Evolutionary conservation across 2,888 invertebrate species (phyloP), one percentile per base, ranked within the genome.

Genomic region (Stramonita haemastoma): DNA sequence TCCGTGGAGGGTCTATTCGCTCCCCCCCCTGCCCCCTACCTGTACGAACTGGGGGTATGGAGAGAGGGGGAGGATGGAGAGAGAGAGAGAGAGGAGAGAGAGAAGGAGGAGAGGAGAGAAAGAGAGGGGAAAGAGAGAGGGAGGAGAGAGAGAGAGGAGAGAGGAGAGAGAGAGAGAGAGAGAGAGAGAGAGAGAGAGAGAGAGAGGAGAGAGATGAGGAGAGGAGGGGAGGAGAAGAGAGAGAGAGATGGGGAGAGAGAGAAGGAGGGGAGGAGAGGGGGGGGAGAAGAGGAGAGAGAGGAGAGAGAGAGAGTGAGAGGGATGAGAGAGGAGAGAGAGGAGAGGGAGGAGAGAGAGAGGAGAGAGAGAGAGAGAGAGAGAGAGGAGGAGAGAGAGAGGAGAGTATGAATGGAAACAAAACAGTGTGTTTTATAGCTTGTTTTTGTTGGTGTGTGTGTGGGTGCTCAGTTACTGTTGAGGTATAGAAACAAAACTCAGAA

Each of bases 41-140:
- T n/a, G n/a, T n/a, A n/a, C n/a, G n/a, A n/a, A n/a, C n/a, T n/a
- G n/a, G n/a, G n/a, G n/a, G n/a, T n/a, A n/a, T 56, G 56, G 83
- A 15, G 83, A 70, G 77, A 77, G 84, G n/a, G n/a, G 46, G 22
- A 29, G n/a, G 81, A 88, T 70, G 84, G 90, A 85, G 90, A 86
- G 90, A 79, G 87, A 66, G 73, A 32, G 57, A 34, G 87, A 46
- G 87, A 5, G 79, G n/a, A n/a, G n/a, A n/a, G n/a, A n/a, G n/a
- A n/a, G n/a, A n/a, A n/a, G n/a, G n/a, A n/a, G n/a, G n/a, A n/a
- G n/a, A n/a, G n/a, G n/a, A n/a, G n/a, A n/a, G 56, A 84, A 29
- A 86, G 73, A 84, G 29, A 85, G 60, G 79, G 36, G 46, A 57
- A 73, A 57, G 34, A 34, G 57, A 46, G 19, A 57, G 26, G 17